These are phyloP conservation scores for Forbesichthys agassizii DNA, from an alignment of 2,113 vertebrate genomes.

Conservation along the genomic window DNA sequence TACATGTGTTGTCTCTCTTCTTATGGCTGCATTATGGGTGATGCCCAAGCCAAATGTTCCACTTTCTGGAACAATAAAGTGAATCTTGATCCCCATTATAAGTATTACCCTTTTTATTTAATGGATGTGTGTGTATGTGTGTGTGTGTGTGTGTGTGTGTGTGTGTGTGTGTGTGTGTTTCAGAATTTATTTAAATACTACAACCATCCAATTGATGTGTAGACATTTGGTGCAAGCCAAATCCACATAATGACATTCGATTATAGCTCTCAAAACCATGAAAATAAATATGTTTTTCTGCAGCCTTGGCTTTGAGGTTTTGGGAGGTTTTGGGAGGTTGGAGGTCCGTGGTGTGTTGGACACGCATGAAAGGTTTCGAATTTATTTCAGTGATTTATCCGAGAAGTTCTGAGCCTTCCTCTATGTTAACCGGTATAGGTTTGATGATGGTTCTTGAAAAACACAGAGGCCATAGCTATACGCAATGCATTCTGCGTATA, in stretches of 20 bases:
- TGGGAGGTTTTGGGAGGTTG: constrained; percentile 54
- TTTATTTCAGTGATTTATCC: constrained; percentile 56
- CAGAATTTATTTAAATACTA: constrained; percentile 39
- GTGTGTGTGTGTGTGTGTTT: constrained; percentile 9
- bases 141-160: not conserved
- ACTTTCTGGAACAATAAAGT: not conserved
- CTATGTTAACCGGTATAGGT: constrained; percentile 43
- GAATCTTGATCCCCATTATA: constrained; percentile 19
- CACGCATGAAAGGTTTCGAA: constrained; percentile 54
- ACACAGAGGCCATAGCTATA: constrained; percentile 28
- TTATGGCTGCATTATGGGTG: no score
- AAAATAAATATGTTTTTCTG: constrained; percentile 65
- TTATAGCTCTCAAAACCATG: constrained; percentile 62
- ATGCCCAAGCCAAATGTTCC: no score
- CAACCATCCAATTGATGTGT: constrained; percentile 26
- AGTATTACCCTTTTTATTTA: not conserved
- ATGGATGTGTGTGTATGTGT: not conserved
- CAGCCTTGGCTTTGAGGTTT: constrained; percentile 58
- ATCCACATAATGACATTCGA: constrained; percentile 65
- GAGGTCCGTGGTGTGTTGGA: constrained; percentile 44
- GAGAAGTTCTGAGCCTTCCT: constrained; percentile 54
- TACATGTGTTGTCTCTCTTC: no score
- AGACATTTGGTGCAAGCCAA: constrained; percentile 44
- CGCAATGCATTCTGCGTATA: constrained; percentile 1
- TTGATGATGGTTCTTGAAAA: constrained; percentile 53